Conservation (phyloP, 2,113 vertebrate species). For the Notothenia rossii region DNA sequence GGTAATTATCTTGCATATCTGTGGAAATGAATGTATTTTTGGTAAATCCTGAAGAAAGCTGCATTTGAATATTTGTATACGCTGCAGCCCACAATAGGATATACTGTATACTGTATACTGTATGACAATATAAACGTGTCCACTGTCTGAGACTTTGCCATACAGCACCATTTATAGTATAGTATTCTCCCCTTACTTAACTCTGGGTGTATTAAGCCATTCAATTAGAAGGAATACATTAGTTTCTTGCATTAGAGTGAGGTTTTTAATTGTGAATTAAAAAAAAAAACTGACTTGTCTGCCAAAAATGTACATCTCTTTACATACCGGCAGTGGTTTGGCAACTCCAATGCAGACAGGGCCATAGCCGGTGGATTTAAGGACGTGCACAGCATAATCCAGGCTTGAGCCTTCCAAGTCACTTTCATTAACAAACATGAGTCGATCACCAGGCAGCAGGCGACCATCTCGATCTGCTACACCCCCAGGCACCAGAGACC, state of each 20-base stretch:
- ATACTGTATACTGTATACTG: neutral
- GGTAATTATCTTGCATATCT: constrained; percentile 13
- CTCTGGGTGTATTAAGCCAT: neutral
- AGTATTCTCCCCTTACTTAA: neutral
- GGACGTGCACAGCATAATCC: constrained; percentile 91
- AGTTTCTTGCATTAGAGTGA: too few species aligned
- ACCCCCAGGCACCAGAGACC: constrained; percentile 93
- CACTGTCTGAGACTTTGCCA: neutral
- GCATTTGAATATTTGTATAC: neutral
- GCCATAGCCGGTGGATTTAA: constrained; percentile 91
- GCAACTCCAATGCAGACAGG: constrained; percentile 91
- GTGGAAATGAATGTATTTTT: neutral
- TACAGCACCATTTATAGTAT: neutral
- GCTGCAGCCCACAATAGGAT: too few species aligned
- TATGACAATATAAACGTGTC: neutral
- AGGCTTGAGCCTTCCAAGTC: constrained; percentile 91
- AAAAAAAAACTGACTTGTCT: neutral
- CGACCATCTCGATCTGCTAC: constrained; percentile 91
- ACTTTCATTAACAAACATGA: constrained; percentile 93
- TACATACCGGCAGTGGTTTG: constrained; percentile 93
- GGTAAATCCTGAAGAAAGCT: neutral
- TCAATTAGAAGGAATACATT: too few species aligned
- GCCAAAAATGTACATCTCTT: neutral
- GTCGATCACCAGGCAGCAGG: constrained; percentile 93
- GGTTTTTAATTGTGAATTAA: neutral